A percentile compares a stretch with the other conserved stretches of the same genome.
phyloP scores from a whole-genome alignment of 2,797 vertebrate species.

The Sebastes nivosus region DNA sequence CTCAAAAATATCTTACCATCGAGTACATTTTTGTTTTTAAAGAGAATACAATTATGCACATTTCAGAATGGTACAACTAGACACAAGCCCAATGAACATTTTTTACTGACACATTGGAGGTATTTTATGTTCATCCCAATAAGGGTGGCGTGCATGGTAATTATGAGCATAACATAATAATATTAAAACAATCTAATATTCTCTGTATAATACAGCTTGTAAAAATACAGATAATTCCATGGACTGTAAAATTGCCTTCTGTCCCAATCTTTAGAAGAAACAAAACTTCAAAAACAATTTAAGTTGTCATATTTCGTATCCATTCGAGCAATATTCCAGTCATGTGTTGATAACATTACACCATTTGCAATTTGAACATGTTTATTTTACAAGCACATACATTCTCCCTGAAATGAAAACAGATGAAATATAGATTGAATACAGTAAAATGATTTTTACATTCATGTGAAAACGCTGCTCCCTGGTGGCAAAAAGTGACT shows the following conservation, averaged over 20 bases:
- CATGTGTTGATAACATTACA: conserved; percentile 13
- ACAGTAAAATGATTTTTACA: conserved; percentile 66
- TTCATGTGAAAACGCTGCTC: conserved; percentile 67
- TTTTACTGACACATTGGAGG: background rate
- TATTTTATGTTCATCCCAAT: background rate
- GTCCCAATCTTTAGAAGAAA: background rate
- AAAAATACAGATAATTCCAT: background rate
- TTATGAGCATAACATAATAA: background rate
- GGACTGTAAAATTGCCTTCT: background rate
- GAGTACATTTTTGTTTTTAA: background rate
- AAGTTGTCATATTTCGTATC: background rate
- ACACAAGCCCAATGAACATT: background rate
- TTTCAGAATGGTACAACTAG: background rate
- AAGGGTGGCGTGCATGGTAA: too few relatives aligned
- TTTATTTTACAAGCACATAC: conserved; percentile 69
- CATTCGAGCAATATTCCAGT: background rate
- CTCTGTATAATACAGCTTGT: background rate
- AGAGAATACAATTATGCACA: background rate
- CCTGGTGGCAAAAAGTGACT: conserved; percentile 62
- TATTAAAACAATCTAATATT: background rate
- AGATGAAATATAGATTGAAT: conserved; percentile 29
- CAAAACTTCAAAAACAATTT: background rate
- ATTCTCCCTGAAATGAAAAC: conserved; percentile 74
- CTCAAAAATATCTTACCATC: background rate
- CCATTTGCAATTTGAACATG: conserved; percentile 42